Percentiles rank a stretch among this genome's conserved stretches.
phyloP scores from a whole-genome alignment of 35 echinoderm and acorn worm species.

The Heliocidaris erythrogramma region DNA sequence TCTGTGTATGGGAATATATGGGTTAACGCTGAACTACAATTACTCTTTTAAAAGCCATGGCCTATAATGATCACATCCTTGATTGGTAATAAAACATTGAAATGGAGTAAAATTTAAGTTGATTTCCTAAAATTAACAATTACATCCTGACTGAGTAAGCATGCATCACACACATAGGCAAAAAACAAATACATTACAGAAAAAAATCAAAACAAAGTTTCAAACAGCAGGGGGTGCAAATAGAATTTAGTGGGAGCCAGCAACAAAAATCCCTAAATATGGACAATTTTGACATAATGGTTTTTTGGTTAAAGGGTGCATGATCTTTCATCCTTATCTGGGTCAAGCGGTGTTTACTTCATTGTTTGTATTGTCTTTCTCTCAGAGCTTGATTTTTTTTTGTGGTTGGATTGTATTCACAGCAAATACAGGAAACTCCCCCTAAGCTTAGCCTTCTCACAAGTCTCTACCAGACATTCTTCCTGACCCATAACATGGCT shows the following conservation, averaged over 20 bases:
- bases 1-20: neutral
- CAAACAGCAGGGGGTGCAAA: neutral
- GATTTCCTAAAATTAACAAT: neutral
- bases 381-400: neutral
- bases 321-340: neutral
- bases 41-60: neutral
- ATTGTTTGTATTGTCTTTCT: neutral
- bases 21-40: neutral
- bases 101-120: neutral
- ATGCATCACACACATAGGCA: neutral
- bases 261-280: neutral
- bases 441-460: neutral
- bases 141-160: neutral
- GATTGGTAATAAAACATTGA: neutral
- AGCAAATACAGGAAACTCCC: slow-evolving; percentile 15
- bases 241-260: neutral
- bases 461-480: neutral
- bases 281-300: neutral
- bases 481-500: no score
- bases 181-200: neutral
- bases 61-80: neutral
- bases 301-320: no score
- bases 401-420: neutral
- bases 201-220: neutral
- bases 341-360: neutral